phyloP scores from a whole-genome alignment of 2,797 vertebrate genomes.

The Staurois parvus region DNA sequence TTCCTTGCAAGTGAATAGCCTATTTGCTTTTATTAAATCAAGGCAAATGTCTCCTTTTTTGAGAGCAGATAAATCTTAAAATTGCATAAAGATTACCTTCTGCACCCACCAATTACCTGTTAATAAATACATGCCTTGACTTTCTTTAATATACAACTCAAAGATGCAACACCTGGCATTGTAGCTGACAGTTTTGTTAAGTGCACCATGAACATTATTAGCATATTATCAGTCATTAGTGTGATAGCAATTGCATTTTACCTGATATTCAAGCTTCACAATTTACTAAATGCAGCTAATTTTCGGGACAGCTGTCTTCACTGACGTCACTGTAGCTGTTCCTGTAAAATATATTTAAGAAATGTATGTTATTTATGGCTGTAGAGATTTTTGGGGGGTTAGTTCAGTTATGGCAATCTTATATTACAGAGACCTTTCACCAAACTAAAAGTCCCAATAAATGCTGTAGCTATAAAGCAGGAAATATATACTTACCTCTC shows the following conservation, averaged over 20 bases:
- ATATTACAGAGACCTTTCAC: neutral
- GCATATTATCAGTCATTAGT: slow-evolving; percentile 24
- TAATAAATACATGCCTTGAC: neutral
- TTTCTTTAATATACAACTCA: neutral
- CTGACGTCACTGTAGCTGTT: slow-evolving; percentile 54
- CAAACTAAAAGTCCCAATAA: too few relatives aligned
- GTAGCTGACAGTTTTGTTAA: neutral
- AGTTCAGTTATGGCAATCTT: neutral
- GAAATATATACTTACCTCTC: too few relatives aligned
- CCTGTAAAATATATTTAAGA: neutral
- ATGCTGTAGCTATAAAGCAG: too few relatives aligned
- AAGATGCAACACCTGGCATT: neutral
- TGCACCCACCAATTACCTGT: too few relatives aligned
- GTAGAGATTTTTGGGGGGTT: neutral
- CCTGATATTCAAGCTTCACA: slow-evolving; percentile 19
- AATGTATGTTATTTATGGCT: neutral
- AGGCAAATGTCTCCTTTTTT: too few relatives aligned
- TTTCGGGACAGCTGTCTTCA: slow-evolving; percentile 45
- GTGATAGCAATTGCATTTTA: slow-evolving; percentile 23
- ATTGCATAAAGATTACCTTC: neutral
- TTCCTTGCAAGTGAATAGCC: too few relatives aligned
- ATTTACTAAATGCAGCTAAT: slow-evolving; percentile 30
- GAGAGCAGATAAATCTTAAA: neutral
- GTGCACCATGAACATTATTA: slow-evolving; percentile 21
- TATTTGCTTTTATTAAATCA: too few relatives aligned